Conservation (phyloP, 2,113 vertebrate species). For the Callorhinus ursinus region DNA sequence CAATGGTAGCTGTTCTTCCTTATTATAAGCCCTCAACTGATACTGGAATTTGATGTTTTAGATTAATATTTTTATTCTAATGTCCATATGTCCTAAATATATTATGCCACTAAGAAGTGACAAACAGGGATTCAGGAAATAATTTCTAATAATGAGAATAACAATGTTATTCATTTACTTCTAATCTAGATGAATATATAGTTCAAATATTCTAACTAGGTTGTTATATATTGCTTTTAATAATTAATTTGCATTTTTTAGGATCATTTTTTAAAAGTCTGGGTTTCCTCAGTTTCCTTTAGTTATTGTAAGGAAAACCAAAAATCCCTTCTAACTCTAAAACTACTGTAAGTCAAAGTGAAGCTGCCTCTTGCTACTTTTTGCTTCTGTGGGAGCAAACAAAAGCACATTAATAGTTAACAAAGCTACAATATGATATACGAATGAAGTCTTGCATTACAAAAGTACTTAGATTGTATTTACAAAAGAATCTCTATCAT, state of each 20-base stretch:
- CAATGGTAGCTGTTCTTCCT: background rate
- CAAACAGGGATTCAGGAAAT: background rate
- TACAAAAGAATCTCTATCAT: slow-evolving; percentile 66
- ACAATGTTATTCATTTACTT: slow-evolving; percentile 1
- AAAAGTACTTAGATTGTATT: slow-evolving; percentile 67
- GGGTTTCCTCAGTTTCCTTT: background rate
- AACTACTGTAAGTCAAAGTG: slow-evolving; percentile 27
- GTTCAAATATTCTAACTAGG: slow-evolving; percentile 26
- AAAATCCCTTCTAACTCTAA: slow-evolving; percentile 33
- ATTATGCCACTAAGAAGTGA: background rate
- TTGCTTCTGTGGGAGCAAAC: slow-evolving; percentile 51
- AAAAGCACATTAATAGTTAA: slow-evolving; percentile 74
- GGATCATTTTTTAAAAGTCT: background rate
- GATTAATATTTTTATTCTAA: slow-evolving; percentile 11
- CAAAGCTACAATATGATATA: slow-evolving; percentile 68
- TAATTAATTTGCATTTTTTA: slow-evolving; percentile 28
- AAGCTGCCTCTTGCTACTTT: slow-evolving; percentile 24
- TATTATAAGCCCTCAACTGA: background rate
- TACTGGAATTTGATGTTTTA: background rate
- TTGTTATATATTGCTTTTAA: background rate
- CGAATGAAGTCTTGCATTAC: slow-evolving; percentile 64
- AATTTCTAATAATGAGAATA: slow-evolving; percentile 9
- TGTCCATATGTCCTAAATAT: background rate
- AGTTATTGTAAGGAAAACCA: slow-evolving; percentile 42
- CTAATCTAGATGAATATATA: background rate